Percentiles rank a stretch among this genome's conserved stretches.
Conservation (phyloP, 2,797 vertebrate species). For the Dipus sagitta region DNA sequence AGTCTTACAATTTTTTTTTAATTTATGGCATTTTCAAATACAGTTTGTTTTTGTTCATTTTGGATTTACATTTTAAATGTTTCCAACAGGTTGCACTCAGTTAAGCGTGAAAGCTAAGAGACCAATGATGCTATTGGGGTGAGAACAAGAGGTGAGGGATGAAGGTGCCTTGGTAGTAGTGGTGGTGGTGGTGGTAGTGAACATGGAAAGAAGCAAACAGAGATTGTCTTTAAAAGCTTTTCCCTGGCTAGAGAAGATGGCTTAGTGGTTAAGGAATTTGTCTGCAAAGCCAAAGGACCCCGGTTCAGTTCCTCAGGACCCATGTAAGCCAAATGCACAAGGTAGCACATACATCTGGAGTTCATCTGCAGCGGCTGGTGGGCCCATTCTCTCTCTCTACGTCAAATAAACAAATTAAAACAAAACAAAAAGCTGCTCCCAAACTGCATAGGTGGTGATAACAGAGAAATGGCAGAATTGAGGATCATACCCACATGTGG, state of each 20-base stretch:
- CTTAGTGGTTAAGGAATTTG: too few relatives aligned
- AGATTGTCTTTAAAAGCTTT: neutral
- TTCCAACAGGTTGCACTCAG: neutral
- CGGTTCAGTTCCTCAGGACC: too few relatives aligned
- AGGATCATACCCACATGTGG: neutral
- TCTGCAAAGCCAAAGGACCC: too few relatives aligned
- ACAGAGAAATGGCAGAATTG: neutral
- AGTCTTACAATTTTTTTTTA: too few relatives aligned
- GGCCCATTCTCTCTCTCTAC: too few relatives aligned
- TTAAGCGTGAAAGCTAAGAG: neutral
- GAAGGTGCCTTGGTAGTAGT: neutral
- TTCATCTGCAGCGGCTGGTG: too few relatives aligned
- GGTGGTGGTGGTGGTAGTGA: neutral
- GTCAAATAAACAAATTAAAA: too few relatives aligned
- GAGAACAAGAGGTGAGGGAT: neutral
- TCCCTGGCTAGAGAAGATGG: too few relatives aligned
- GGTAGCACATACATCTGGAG: neutral
- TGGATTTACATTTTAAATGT: neutral
- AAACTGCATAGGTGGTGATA: neutral
- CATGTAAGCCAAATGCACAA: too few relatives aligned
- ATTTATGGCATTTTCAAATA: too few relatives aligned
- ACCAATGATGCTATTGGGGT: neutral
- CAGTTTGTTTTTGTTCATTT: too few relatives aligned
- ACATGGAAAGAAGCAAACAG: neutral
- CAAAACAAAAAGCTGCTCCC: neutral